Conservation (phyloP, 2,113 vertebrate species). For the Leuciscus idus region DNA sequence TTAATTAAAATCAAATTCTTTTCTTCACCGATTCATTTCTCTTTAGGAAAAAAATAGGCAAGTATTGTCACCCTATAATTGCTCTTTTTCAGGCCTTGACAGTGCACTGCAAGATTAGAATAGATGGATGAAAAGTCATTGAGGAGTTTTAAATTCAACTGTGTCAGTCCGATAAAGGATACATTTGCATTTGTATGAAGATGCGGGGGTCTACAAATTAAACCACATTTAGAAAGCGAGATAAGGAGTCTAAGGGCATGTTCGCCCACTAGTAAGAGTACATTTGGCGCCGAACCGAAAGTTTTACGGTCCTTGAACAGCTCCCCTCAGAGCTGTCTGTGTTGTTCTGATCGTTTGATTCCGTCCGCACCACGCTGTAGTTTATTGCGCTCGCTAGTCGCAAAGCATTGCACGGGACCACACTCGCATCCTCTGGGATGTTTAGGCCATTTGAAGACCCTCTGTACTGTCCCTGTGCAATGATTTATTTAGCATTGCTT, state of each 20-base stretch:
- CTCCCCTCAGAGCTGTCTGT: constrained; percentile 17
- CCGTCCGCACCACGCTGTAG: background rate
- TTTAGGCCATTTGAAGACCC: background rate
- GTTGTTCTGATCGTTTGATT: constrained; percentile 51
- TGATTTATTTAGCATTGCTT: background rate
- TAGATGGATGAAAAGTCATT: constrained; percentile 40
- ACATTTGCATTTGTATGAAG: constrained; percentile 50
- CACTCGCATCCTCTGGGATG: background rate
- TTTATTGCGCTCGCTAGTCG: background rate
- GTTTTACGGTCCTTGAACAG: background rate
- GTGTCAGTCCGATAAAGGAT: constrained; percentile 46
- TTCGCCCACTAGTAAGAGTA: background rate
- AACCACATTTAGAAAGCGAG: constrained; percentile 19
- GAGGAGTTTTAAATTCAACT: constrained; percentile 45
- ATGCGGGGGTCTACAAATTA: constrained; percentile 33
- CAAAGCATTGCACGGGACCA: background rate
- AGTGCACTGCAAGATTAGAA: constrained; percentile 46
- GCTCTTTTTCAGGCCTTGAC: constrained; percentile 49
- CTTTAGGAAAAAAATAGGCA: constrained; percentile 40
- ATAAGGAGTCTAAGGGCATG: background rate
- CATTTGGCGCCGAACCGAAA: background rate
- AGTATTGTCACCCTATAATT: constrained; percentile 56
- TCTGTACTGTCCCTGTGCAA: background rate
- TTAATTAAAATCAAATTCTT: constrained; percentile 49
- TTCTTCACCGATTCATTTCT: constrained; percentile 37